Conservation (phyloP, 2,113 vertebrate species). For the Cricetomys ansorgei region DNA sequence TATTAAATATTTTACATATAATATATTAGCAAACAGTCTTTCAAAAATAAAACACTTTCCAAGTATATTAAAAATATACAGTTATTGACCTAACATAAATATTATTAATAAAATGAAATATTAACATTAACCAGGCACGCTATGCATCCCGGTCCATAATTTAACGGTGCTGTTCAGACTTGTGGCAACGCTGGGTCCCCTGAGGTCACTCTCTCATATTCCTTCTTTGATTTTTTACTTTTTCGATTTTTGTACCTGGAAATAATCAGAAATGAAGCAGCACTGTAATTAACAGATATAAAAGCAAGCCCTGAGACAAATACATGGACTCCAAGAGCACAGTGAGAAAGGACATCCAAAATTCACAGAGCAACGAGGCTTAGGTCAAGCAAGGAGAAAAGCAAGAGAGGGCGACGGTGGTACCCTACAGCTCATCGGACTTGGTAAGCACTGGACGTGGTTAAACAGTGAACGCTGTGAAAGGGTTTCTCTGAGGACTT, state of each 20-base stretch:
- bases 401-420: too few species aligned
- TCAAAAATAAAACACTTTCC: slow-evolving; percentile 72
- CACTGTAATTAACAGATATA: neutral
- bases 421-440: neutral
- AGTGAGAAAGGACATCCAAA: neutral
- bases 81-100: slow-evolving; percentile 72
- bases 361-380: neutral
- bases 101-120: slow-evolving; percentile 72
- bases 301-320: slow-evolving; percentile 7
- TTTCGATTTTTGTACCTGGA: slow-evolving; percentile 74
- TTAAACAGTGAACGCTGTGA: neutral
- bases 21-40: slow-evolving; percentile 67
- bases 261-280: slow-evolving; percentile 51
- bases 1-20: slow-evolving; percentile 71
- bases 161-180: slow-evolving; percentile 39
- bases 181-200: slow-evolving; percentile 5
- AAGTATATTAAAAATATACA: slow-evolving; percentile 64
- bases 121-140: neutral
- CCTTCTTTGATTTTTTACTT: slow-evolving; percentile 70
- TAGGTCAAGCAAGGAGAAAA: too few species aligned
- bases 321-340: neutral
- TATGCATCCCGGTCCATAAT: neutral
- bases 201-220: slow-evolving; percentile 73
- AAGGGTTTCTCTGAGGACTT: neutral
- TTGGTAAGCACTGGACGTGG: neutral